phyloP scores from a whole-genome alignment of 2,888 invertebrate species.

The Agrilus cyanescens region DNA sequence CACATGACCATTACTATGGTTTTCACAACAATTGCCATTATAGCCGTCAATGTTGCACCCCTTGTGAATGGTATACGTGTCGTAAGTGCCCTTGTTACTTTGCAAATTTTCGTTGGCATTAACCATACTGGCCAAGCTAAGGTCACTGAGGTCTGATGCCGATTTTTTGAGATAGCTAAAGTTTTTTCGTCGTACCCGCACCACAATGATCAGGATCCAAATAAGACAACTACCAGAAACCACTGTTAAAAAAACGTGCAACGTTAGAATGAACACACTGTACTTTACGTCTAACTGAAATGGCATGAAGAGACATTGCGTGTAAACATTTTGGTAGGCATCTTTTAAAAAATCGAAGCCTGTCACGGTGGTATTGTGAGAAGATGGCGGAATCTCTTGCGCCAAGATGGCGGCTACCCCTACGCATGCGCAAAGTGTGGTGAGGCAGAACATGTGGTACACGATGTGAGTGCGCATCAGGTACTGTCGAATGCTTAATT shows the following conservation, averaged over 20 bases:
- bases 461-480: constrained; percentile 35
- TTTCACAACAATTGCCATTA: constrained; percentile 12
- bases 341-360: constrained; percentile 8
- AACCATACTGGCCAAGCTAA: constrained; percentile 23
- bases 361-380: constrained; percentile 15
- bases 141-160: constrained; percentile 32
- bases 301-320: constrained; percentile 29
- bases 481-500: constrained; percentile 29
- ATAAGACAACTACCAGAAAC: constrained; percentile 37
- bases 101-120: constrained; percentile 19
- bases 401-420: constrained; percentile 42
- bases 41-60: constrained; percentile 10
- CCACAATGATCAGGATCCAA: constrained; percentile 29
- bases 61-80: constrained; percentile 29
- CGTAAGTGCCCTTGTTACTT: constrained; percentile 25
- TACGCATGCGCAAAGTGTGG: constrained; percentile 40
- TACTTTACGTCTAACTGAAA: constrained; percentile 37
- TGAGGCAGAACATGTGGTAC: constrained; percentile 41
- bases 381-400: constrained; percentile 18
- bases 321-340: constrained; percentile 1
- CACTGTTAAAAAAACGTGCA: constrained; percentile 39
- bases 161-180: constrained; percentile 34
- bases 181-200: constrained; percentile 21
- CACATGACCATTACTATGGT: constrained; percentile 31
- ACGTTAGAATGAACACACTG: constrained; percentile 39